phyloP scores from a whole-genome alignment of 2,113 vertebrate species.

The Chionis minor region DNA sequence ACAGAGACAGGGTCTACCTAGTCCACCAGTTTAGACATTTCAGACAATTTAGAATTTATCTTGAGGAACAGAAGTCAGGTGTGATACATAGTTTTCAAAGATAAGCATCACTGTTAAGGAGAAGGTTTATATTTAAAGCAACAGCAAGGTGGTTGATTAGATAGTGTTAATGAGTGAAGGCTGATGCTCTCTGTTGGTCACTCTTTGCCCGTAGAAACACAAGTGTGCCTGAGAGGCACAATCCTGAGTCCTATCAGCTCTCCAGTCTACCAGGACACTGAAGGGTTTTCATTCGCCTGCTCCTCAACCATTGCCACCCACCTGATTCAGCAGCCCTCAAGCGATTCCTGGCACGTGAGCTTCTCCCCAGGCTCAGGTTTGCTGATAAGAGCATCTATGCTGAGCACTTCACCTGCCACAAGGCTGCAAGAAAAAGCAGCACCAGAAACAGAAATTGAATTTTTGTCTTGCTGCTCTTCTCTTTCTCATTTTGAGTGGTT shows the following conservation, averaged over 20 bases:
- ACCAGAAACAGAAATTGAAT: neutral
- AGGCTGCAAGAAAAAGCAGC: neutral
- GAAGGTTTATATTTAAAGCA: neutral
- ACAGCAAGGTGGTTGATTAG: neutral
- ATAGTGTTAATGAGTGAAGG: neutral
- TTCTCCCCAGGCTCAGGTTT: neutral
- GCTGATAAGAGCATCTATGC: neutral
- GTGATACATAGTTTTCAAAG: neutral
- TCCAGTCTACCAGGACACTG: neutral
- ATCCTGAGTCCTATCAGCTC: neutral
- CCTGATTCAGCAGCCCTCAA: neutral
- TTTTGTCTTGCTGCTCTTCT: neutral
- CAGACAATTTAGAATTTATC: neutral
- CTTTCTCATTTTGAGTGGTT: neutral
- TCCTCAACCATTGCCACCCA: neutral
- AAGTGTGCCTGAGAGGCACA: neutral
- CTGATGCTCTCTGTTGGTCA: fast-evolving
- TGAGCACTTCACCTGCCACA: neutral
- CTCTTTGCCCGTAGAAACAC: neutral
- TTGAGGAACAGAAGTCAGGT: neutral
- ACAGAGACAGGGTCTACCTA: neutral
- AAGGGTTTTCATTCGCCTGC: neutral
- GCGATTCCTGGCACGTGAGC: fast-evolving
- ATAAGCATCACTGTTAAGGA: neutral
- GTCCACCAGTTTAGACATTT: neutral